Base-by-base conservation (phyloP, 2,888 invertebrate species). In the Thymelicus acteon region DNA sequence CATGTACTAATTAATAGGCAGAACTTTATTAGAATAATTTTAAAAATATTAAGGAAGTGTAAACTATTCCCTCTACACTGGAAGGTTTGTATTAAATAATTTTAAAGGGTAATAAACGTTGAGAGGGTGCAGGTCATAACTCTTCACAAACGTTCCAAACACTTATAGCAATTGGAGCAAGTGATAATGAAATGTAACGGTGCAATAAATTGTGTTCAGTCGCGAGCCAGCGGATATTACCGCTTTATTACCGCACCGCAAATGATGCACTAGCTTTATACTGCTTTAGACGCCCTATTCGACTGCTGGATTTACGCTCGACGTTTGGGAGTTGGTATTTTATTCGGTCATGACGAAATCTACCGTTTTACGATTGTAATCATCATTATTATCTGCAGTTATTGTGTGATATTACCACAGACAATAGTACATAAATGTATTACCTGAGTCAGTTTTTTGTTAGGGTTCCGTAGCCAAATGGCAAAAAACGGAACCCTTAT, bases 111-210 rank as follows among this genome's bases (percentile, higher is more conserved):
- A 62, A 52, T 67, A 64, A 47, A 64, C 3, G 61, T 37, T n/a
- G 31, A 57, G 57, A 63, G 48, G 48, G 57, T 60, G 60, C 49
- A 58, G 40, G 13, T 31, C 69, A 60, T 69, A 69, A 69, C 49
- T 69, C 63, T 63, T 47, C 63, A 40, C 31, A 40, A 61, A 8
- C 31, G 52, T 47, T 58, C 19, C 57, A 19, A 58, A 57, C 69
- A 69, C 69, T 64, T 60, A 69, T n/a, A 60, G 48, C 70, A 64
- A 64, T 60, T 60, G 70, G 40, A 60, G 64, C 70, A 60, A 70
- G 70, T 70, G 70, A 70, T 70, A 70, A 70, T 70, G 64, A 63
- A 63, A 70, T 64, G 49, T 58, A 58, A 58, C 57, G 58, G 47
- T 64, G 70, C 64, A 63, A 58, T 64, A 64, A 69, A 69, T 58